These are phyloP conservation scores for Penaeus vannamei DNA, from an alignment of 1,140 invertebrate genomes.

Conservation along the genomic window DNA sequence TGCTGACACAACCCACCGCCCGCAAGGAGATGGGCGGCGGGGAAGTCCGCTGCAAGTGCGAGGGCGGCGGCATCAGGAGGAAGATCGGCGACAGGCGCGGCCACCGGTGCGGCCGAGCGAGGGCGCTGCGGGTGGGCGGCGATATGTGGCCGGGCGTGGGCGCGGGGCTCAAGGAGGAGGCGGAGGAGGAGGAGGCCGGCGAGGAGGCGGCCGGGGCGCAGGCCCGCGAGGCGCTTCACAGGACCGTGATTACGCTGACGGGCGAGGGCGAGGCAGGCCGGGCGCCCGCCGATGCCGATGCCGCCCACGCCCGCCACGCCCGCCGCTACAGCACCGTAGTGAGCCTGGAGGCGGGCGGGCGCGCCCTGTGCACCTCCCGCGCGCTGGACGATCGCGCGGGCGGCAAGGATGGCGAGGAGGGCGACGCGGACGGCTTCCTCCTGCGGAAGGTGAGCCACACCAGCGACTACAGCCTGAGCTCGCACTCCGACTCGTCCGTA, in stretches of 20 bases:
- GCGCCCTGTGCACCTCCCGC: background rate
- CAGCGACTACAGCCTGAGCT: conserved; percentile 40
- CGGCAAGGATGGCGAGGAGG: background rate
- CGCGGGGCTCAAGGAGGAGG: no score
- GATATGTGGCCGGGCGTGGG: no score
- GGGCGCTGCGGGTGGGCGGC: no score
- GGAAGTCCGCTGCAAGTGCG: no score
- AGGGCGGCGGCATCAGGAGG: no score
- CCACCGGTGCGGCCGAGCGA: no score
- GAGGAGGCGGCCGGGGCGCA: no score
- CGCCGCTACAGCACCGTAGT: conserved; percentile 37
- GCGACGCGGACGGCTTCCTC: background rate
- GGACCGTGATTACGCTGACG: conserved; percentile 25
- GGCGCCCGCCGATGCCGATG: background rate
- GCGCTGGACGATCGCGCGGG: background rate
- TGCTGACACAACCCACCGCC: conserved; percentile 19
- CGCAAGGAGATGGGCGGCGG: no score
- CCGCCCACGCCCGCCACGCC: no score
- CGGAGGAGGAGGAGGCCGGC: no score
- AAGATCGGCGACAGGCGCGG: no score
- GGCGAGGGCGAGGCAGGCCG: background rate
- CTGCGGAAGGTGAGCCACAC: conserved; percentile 46
- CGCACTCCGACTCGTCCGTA: conserved; percentile 27
- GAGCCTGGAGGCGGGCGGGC: conserved; percentile 19
- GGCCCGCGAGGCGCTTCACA: background rate